Conservation (phyloP, 2,888 invertebrate genomes). For the Resseliella maxima region DNA sequence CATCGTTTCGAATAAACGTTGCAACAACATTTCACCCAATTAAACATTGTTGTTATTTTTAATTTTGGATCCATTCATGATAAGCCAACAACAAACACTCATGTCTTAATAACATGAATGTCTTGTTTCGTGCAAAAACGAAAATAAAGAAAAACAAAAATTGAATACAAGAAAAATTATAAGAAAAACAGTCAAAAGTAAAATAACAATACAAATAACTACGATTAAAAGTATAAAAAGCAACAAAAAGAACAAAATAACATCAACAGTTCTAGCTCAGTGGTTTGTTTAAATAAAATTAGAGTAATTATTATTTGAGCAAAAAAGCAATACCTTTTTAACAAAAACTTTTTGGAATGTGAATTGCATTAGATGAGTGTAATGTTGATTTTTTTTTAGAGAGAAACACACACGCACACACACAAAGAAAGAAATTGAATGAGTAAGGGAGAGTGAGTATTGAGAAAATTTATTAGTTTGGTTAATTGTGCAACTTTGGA, state of each 20-base stretch:
- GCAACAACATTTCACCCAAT: neutral
- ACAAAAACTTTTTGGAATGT: neutral
- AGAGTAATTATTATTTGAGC: neutral
- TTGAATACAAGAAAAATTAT: too few species aligned
- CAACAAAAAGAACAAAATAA: neutral
- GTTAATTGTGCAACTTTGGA: neutral
- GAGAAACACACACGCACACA: too few species aligned
- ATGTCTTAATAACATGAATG: neutral
- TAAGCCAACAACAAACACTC: too few species aligned
- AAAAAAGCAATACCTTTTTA: constrained; percentile 23
- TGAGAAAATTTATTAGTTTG: constrained; percentile 20
- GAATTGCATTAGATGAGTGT: neutral
- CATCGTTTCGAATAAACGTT: neutral
- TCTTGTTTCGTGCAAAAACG: too few species aligned
- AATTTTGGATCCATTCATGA: too few species aligned
- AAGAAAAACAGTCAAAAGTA: too few species aligned
- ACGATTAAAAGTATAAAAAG: neutral
- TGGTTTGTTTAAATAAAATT: neutral
- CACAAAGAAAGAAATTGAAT: too few species aligned
- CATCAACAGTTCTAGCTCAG: neutral
- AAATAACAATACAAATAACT: neutral
- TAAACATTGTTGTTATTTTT: neutral
- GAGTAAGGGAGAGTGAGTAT: too few species aligned
- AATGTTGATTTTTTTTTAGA: neutral
- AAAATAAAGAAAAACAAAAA: too few species aligned